Evolutionary conservation across 2,113 vertebrate genomes (phyloP), one percentile per base, ranked within the genome.

Genomic region (Barnardius zonarius): DNA sequence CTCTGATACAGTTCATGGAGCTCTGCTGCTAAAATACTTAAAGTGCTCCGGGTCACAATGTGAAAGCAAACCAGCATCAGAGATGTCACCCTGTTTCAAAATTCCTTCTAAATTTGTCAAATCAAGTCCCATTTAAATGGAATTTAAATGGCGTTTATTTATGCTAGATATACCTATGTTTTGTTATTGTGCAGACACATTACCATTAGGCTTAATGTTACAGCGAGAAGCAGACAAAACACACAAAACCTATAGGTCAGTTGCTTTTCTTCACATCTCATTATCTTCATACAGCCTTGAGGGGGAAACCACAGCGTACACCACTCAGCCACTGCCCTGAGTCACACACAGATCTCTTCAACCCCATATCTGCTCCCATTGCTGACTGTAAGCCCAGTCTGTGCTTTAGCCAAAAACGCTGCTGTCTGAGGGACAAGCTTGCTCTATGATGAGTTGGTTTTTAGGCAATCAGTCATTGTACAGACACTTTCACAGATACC

Each of bases 171-270:
- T 15, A 17, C 59, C 63, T 86, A 3, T 62, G 6, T 84, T 48
- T 77, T 81, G 55, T 61, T 6, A 2, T 8, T 87, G 57, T 85
- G 83, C 69, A 52, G 89, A 64, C 39, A 27, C 55, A n/a, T 74
- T 67, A 11, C 73, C 43, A 6, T 6, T 41, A 75, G 80, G 24
- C 0, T 0, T 24, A n/a, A n/a, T 14, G 2, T 10, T 46, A 31
- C 74, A 25, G 61, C 3, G 17, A 74, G 54, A 31, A 43, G 69
- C 12, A 97, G 96, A 95, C 96, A 91, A 86, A 97, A 95, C 74
- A 96, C 6, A 2, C 31, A 27, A 51, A 37, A 78, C 28, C 64
- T 57, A 0, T 52, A n/a, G 88, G 73, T 54, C 92, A 41, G 35
- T 63, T 66, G 41, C 22, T 83, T 83, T 62, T 44, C 31, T 37